These are phyloP conservation scores for Labeo calbasu DNA, from an alignment of 2,797 vertebrate species.

Conservation along the genomic window DNA sequence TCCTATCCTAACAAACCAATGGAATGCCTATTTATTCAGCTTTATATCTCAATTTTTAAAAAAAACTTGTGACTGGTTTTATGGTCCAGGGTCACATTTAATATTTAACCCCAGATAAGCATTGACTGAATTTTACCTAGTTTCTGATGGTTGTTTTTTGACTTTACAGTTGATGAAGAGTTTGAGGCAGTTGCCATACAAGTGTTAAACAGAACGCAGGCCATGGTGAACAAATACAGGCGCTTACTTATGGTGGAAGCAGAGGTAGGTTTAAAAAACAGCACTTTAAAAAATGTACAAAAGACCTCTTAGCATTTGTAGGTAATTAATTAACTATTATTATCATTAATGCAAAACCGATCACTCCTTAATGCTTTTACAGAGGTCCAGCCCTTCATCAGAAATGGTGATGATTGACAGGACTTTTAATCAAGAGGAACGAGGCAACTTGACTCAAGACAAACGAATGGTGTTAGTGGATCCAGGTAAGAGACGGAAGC, in stretches of 20 bases:
- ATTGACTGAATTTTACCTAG: neutral
- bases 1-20: too few species aligned
- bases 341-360: neutral
- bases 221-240: constrained; percentile 98
- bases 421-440: constrained; percentile 98
- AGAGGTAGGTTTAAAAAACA: constrained; percentile 79
- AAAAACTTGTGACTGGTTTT: too few species aligned
- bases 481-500: constrained; percentile 81
- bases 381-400: constrained; percentile 94
- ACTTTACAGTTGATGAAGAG: constrained; percentile 79
- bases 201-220: constrained; percentile 90
- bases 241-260: constrained; percentile 93
- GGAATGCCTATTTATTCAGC: too few species aligned
- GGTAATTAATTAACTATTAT: neutral
- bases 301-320: neutral
- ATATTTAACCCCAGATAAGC: neutral
- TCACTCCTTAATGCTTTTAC: constrained; percentile 39
- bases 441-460: constrained; percentile 90
- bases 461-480: constrained; percentile 93
- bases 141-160: constrained; percentile 5
- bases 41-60: too few species aligned
- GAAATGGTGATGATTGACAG: constrained; percentile 99
- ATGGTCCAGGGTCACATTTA: too few species aligned
- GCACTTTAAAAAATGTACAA: constrained; percentile 19
- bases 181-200: constrained; percentile 92